Conservation (phyloP, 2,797 vertebrate species). For the Corythornis leucogaster region DNA sequence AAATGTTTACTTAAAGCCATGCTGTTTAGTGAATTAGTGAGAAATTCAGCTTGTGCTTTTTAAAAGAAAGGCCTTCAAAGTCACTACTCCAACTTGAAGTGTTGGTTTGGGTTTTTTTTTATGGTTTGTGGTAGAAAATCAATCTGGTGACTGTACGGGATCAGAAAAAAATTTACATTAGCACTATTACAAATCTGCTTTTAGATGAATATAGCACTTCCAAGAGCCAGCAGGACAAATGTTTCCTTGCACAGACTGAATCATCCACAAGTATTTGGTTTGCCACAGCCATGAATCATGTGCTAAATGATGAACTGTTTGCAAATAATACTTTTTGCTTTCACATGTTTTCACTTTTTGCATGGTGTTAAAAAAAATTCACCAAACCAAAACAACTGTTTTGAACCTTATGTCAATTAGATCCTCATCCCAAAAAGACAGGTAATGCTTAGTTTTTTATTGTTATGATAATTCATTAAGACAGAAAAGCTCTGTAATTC, state of each 20-base stretch:
- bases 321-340: neutral
- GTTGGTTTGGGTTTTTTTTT: neutral
- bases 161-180: slow-evolving; percentile 3
- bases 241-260: neutral
- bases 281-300: neutral
- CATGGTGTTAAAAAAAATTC: neutral
- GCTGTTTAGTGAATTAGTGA: neutral
- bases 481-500: neutral
- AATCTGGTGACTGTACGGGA: neutral
- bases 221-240: neutral
- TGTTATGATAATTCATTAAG: neutral
- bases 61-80: neutral
- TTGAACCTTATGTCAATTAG: neutral
- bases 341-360: neutral
- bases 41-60: neutral
- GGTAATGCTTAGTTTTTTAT: neutral
- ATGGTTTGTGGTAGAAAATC: neutral
- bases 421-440: neutral
- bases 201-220: neutral
- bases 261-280: neutral
- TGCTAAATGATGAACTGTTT: neutral
- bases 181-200: neutral
- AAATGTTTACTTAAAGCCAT: slow-evolving; percentile 5
- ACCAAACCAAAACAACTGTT: neutral
- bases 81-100: neutral